A percentile compares a stretch with the other conserved stretches of the same genome.
Evolutionary conservation across 2,113 vertebrate genomes (phyloP).

Genomic region (Cephalopholis sonnerati): DNA sequence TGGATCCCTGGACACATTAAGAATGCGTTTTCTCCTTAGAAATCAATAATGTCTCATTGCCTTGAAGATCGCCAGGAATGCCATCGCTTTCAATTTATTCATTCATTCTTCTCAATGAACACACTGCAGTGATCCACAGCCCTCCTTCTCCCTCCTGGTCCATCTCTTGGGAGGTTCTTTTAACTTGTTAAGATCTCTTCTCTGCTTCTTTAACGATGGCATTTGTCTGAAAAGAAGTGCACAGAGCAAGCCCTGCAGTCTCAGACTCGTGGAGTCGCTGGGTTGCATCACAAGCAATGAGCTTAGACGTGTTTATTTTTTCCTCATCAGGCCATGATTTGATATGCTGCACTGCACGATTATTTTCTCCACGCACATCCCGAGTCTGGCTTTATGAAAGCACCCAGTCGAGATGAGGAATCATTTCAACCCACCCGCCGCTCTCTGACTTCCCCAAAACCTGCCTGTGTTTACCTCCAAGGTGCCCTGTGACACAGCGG

Average conservation of each 20-base stretch:
- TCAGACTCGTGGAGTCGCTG: not conserved
- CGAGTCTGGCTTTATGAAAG: conserved; percentile 14
- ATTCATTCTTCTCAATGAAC: conserved; percentile 67
- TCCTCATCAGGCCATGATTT: conserved; percentile 36
- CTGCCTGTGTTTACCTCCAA: conserved; percentile 37
- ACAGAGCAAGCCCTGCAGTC: not conserved
- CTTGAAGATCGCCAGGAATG: conserved; percentile 65
- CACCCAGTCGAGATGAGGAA: conserved; percentile 20
- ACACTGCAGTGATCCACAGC: conserved; percentile 54
- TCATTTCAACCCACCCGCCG: conserved; percentile 12
- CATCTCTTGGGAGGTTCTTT: conserved; percentile 51
- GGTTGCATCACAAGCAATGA: conserved; percentile 33
- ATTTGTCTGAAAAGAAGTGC: conserved; percentile 37
- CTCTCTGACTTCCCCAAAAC: conserved; percentile 7
- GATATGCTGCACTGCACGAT: conserved; percentile 25
- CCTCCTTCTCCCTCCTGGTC: conserved; percentile 21
- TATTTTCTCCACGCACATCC: conserved; percentile 14
- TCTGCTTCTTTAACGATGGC: conserved; percentile 23
- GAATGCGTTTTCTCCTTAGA: conserved; percentile 69
- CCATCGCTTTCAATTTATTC: conserved; percentile 74
- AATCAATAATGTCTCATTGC: conserved; percentile 79
- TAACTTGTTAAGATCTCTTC: conserved; percentile 51
- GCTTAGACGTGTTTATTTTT: conserved; percentile 38
- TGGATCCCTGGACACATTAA: conserved; percentile 65
- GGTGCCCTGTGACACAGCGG: conserved; percentile 27